phyloP scores from a whole-genome alignment of 2,797 vertebrate species.

The Pseudochirops corinnae region DNA sequence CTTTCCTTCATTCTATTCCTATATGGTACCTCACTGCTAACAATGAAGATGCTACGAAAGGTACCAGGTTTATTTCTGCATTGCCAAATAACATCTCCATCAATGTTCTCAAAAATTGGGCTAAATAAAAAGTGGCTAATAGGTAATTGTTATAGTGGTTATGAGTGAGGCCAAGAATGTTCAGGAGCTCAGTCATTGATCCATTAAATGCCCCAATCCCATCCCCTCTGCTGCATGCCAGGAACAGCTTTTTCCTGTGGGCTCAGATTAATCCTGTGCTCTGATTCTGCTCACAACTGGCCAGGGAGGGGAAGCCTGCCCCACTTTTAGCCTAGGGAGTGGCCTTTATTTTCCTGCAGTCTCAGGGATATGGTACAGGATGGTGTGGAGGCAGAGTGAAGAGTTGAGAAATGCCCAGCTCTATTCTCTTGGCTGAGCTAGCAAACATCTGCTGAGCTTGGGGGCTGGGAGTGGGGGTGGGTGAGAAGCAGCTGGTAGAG shows the following conservation, averaged over 20 bases:
- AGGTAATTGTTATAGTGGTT: background rate
- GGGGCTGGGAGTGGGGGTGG: slow-evolving; percentile 32
- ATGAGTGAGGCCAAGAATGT: background rate
- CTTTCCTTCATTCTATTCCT: background rate
- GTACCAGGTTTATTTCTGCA: background rate
- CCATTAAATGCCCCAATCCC: background rate
- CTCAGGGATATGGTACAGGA: background rate
- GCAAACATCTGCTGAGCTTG: slow-evolving; percentile 10
- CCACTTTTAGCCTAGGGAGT: background rate
- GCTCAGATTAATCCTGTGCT: background rate
- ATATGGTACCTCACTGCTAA: background rate
- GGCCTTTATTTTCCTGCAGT: background rate
- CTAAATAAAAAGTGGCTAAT: background rate
- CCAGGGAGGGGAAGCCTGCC: background rate
- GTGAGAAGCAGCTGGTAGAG: slow-evolving; percentile 17
- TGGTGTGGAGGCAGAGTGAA: background rate
- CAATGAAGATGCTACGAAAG: background rate
- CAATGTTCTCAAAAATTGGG: slow-evolving; percentile 1
- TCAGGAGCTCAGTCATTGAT: background rate
- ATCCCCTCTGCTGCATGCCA: background rate
- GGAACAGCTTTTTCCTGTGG: background rate
- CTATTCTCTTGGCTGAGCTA: background rate
- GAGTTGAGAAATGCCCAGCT: background rate
- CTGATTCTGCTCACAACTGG: background rate
- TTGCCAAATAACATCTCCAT: background rate